Evolutionary conservation across 1,140 invertebrate species (phyloP).

Genomic region (Drosophila teissieri): DNA sequence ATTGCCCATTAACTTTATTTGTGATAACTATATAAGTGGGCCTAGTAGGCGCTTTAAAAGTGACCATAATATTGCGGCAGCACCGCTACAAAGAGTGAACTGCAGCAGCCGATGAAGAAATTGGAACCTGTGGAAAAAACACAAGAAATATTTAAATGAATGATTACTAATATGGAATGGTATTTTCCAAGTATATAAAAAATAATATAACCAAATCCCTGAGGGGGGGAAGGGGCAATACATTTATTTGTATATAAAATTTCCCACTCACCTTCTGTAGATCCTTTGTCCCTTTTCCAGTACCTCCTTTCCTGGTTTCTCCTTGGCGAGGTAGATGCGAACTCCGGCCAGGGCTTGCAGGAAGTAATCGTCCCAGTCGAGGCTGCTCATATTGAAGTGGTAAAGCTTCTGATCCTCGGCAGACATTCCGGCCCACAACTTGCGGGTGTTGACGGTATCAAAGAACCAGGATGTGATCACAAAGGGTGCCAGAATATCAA

Average conservation of each 20-base stretch:
- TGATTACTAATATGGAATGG: too few relatives aligned
- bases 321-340: conserved; percentile 89
- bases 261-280: conserved; percentile 4
- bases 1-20: too few relatives aligned
- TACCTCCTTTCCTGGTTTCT: conserved; percentile 86
- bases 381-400: conserved; percentile 87
- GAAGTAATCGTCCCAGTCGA: conserved; percentile 89
- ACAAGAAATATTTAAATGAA: too few relatives aligned
- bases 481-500: conserved; percentile 89
- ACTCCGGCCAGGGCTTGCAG: conserved; percentile 87
- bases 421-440: conserved; percentile 86
- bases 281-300: conserved; percentile 20
- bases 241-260: too few relatives aligned
- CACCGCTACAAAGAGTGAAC: conserved; percentile 24
- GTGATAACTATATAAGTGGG: not conserved
- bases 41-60: conserved; percentile 18
- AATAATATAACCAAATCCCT: too few relatives aligned
- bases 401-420: conserved; percentile 87
- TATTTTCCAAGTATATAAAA: too few relatives aligned
- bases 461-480: conserved; percentile 89
- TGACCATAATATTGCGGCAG: conserved; percentile 43
- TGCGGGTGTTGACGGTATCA: conserved; percentile 87
- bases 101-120: conserved; percentile 44
- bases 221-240: too few relatives aligned
- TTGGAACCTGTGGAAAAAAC: conserved; percentile 23